Conservation (phyloP, 2,888 invertebrate species). For the Fabriciana adippe region DNA sequence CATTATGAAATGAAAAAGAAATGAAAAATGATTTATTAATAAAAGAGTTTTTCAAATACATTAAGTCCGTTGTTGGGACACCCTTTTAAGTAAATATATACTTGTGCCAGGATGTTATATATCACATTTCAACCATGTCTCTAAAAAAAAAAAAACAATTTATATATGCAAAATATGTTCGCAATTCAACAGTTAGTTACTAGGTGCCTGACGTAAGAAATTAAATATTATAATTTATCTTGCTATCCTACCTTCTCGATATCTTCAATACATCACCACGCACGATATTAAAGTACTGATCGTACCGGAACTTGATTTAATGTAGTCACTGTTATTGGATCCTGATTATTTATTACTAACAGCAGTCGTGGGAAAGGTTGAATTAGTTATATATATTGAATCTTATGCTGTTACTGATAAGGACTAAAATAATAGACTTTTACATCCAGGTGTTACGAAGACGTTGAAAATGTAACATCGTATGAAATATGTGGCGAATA, state of each 20-base stretch:
- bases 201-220: slow-evolving; percentile 15
- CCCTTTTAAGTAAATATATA: no score
- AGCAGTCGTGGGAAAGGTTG: slow-evolving; percentile 65
- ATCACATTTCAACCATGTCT: no score
- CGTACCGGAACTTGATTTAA: slow-evolving; percentile 69
- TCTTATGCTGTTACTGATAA: slow-evolving; percentile 14
- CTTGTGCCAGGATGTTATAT: no score
- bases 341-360: slow-evolving; percentile 69
- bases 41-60: no score
- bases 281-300: slow-evolving; percentile 39
- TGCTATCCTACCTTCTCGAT: slow-evolving; percentile 25
- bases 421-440: neutral
- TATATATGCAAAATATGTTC: neutral
- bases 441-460: neutral
- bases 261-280: slow-evolving; percentile 39
- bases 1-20: no score
- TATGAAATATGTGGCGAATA: neutral
- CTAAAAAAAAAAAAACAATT: neutral
- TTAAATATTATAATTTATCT: slow-evolving; percentile 37
- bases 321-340: slow-evolving; percentile 75
- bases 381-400: neutral
- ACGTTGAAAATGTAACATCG: slow-evolving; percentile 5
- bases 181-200: slow-evolving; percentile 1
- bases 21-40: no score
- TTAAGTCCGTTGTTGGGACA: no score